A percentile compares a stretch with the other conserved stretches of the same genome.
phyloP scores from a whole-genome alignment of 2,888 invertebrate genomes.

The Eupithecia subfuscata region DNA sequence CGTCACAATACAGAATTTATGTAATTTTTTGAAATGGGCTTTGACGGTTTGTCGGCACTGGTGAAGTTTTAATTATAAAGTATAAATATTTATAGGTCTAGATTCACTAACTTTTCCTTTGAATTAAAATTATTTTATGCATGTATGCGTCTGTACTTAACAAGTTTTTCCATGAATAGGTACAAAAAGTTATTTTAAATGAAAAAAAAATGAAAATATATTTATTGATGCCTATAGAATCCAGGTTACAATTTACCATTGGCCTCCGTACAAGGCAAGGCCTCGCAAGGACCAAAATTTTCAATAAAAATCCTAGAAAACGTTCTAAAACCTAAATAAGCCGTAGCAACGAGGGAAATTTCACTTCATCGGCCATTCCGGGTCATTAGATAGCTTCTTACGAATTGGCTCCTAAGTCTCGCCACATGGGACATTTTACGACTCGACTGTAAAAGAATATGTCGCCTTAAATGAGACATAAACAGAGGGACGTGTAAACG shows the following conservation, averaged over 20 bases:
- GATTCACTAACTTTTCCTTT: too few relatives aligned
- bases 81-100: background rate
- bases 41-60: background rate
- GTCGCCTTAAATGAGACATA: slow-evolving; percentile 83
- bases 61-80: background rate
- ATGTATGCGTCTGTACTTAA: too few relatives aligned
- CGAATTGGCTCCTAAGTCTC: slow-evolving; percentile 65
- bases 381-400: slow-evolving; percentile 64
- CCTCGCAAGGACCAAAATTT: too few relatives aligned
- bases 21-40: background rate
- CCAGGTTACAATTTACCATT: too few relatives aligned
- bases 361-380: slow-evolving; percentile 62
- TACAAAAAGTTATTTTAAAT: background rate
- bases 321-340: slow-evolving; percentile 22
- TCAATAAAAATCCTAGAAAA: background rate
- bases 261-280: too few relatives aligned
- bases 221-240: too few relatives aligned
- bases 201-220: too few relatives aligned
- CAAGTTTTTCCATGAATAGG: background rate
- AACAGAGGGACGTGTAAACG: slow-evolving; percentile 81
- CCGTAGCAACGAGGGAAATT: slow-evolving; percentile 43
- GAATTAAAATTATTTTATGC: too few relatives aligned
- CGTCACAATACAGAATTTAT: background rate
- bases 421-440: slow-evolving; percentile 79
- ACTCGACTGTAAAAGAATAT: slow-evolving; percentile 77